Evolutionary conservation across 2,113 vertebrate species (phyloP).

Genomic region (Macrotus californicus): DNA sequence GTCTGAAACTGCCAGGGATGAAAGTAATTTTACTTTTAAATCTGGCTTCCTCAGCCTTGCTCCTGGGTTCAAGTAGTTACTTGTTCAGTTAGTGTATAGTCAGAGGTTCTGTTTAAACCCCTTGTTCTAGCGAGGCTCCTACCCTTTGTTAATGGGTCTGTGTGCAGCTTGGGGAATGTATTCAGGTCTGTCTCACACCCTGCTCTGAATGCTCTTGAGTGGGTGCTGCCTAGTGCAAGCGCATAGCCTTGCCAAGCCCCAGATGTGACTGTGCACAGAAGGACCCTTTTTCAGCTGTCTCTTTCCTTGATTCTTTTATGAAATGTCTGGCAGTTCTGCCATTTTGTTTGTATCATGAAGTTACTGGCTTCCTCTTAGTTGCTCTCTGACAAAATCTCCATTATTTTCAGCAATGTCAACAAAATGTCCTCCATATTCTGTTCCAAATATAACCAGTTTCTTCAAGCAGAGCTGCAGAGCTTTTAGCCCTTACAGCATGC

Average conservation of each 20-base stretch:
- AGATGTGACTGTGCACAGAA: neutral
- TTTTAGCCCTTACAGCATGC: neutral
- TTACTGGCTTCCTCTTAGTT: neutral
- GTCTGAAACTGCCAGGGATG: neutral
- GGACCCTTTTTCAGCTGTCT: neutral
- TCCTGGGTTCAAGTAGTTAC: neutral
- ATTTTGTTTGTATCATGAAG: neutral
- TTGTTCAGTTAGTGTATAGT: neutral
- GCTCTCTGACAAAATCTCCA: neutral
- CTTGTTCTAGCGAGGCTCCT: neutral
- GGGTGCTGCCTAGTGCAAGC: neutral
- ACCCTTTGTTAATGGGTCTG: neutral
- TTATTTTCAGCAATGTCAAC: neutral
- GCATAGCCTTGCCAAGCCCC: neutral
- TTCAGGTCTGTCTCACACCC: neutral
- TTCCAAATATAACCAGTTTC: neutral
- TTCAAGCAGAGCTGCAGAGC: neutral
- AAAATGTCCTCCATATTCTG: neutral
- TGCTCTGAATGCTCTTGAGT: neutral
- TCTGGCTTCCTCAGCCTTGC: neutral
- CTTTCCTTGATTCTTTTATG: neutral
- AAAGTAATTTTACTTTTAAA: neutral
- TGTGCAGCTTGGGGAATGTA: neutral
- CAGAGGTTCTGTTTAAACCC: neutral
- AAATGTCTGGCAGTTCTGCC: neutral